Percentiles rank a stretch among this genome's conserved stretches.
Evolutionary conservation across 92 coral and sea anemone species (phyloP).

Genomic region (Epizoanthus illoricatus): DNA sequence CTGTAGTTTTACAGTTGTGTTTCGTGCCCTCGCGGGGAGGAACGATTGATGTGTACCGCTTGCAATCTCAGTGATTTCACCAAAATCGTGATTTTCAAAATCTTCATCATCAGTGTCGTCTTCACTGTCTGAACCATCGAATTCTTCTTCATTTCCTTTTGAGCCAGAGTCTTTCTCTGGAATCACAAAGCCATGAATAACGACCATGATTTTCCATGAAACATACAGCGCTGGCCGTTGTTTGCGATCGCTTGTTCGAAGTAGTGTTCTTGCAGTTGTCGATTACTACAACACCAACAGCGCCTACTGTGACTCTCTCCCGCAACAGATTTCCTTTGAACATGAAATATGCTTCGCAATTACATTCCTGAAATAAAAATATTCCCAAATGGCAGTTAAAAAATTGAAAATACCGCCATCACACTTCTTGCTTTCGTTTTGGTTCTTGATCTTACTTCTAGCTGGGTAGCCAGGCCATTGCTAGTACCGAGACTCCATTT

Average conservation of each 20-base stretch:
- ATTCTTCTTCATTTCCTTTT: background rate
- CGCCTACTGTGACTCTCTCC: background rate
- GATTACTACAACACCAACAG: background rate
- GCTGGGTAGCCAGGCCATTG: constrained; percentile 5
- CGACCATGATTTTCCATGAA: background rate
- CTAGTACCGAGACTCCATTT: background rate
- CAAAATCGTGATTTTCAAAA: constrained; percentile 53
- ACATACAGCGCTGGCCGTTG: background rate
- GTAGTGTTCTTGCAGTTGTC: background rate
- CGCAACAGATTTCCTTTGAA: background rate
- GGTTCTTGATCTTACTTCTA: background rate
- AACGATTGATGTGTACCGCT: constrained; percentile 32
- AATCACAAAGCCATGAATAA: constrained; percentile 43
- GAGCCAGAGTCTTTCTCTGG: constrained; percentile 19
- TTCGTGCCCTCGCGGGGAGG: constrained; percentile 34
- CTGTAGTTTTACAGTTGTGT: constrained; percentile 24
- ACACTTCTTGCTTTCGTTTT: constrained; percentile 8
- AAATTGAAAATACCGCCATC: constrained; percentile 23
- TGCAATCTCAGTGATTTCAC: constrained; percentile 44
- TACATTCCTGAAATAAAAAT: background rate
- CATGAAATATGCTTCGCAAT: background rate
- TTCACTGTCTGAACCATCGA: constrained; percentile 38
- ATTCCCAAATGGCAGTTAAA: background rate
- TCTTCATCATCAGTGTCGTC: constrained; percentile 57
- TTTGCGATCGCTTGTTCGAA: background rate